Base-by-base conservation (phyloP, 2,888 invertebrate genomes). In the Hypena proboscidalis region DNA sequence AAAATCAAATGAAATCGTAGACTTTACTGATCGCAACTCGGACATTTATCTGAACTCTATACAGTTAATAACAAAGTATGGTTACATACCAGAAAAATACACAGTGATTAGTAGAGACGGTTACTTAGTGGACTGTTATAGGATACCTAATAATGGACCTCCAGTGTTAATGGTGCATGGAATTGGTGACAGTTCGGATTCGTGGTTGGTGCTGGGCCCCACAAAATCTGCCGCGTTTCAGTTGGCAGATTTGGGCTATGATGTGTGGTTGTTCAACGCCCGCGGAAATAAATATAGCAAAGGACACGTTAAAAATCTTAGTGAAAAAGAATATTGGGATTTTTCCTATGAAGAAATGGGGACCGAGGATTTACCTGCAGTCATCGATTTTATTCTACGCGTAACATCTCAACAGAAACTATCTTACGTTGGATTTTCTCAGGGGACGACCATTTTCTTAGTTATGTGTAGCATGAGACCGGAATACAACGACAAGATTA, bases 281-380 rank as follows among this genome's bases (percentile, higher is more conserved):
- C 76, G 89, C 60, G 89, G 89, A 13, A 88, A 88, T 58, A 83
- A 80, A 69, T 89, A 90, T 47, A 86, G 85, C 44, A 83, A 77
- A 51, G 75, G 69, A 13, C 80, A 87, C 32, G 45, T 62, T 1
- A 74, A 58, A 44, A 71, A 72, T 19, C 52, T 83, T 11, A 37
- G 79, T 3, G 42, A 65, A 40, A 74, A 78, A 42, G 49, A 71
- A 8, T 89, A 84, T 62, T 89, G 85, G 85, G 59, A 85, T 55
- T 89, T 88, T 44, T 82, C 81, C 37, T 88, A 77, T 48, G 87
- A 89, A 65, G 86, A 89, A 71, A 85, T 88, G 77, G 89, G 86
- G 23, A 62, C 74, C n/a, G 57, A 74, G 41, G 89, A 89, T 61
- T 49, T 89, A 45, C 83, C 88, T 7, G 80, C 85, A 1, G 74